Base-by-base conservation (phyloP, 2,113 vertebrate genomes). In the Rissa tridactyla region DNA sequence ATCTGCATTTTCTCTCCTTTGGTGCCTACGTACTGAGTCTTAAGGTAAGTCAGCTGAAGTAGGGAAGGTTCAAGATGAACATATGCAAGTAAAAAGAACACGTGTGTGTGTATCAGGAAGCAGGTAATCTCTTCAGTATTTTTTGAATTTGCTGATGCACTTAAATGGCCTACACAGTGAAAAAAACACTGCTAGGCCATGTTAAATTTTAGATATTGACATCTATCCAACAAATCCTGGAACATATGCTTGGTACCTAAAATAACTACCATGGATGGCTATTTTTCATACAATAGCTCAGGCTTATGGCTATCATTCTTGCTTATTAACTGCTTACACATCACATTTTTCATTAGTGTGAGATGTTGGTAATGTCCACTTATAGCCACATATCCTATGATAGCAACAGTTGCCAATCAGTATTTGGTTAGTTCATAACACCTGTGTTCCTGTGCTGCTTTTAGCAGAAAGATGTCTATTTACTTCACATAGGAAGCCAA, bases 221-320 rank as follows among this genome's bases (percentile, higher is more conserved):
- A 91, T 95, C 87, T 96, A 58, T 97, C 92, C 97, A 92, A 77
- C 96, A 96, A 96, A 97, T 98, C 97, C 98, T 96, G 92, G 97
- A 97, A 87, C 97, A 89, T 95, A 88, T 76, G 94, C 96, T 95
- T 68, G 93, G 71, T 96, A 94, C 97, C 97, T 94, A 98, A 98
- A 98, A 98, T 98, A 98, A 97, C 97, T 94, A 10, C 83, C 5
- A 34, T 86, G 94, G 83, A 40, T 70, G 77, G 82, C 90, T 97
- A 23, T 87, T 97, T 96, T 96, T 97, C 92, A 92, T 94, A 95
- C 91, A 96, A 96, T 96, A 95, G 79, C 94, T 94, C 60, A 88
- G 85, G 84, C 89, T 92, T 20, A 55, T 54, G 84, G 87, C 91
- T 55, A 15, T 34, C 47, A 13, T 73, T 87, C 54, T 78, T 88